Evolutionary conservation across 1,140 invertebrate genomes (phyloP), one percentile per base, ranked within the genome.

Genomic region (Diachasmimorpha longicaudata): DNA sequence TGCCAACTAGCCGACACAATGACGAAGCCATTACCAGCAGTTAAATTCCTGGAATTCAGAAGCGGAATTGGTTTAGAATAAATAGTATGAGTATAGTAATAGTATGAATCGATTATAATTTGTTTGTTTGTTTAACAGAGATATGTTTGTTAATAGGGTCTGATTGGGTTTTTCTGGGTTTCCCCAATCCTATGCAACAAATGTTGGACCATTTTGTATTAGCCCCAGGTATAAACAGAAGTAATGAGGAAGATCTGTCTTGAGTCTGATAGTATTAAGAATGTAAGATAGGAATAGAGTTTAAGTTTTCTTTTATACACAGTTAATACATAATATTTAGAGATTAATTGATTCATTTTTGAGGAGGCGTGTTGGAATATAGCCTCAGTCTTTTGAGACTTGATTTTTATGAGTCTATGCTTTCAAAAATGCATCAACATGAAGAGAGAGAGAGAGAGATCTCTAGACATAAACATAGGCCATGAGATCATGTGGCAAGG

Each of bases 1-100:
- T 87, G 86, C 79, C 87, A 84, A 83, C 78, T 87, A 70, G 87
- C 80, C 79, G 82, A 85, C 78, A 52, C 77, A 42, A 75, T 85
- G 78, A 74, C 58, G 25, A 77, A 82, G 78, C 55, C 55, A 23
- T 23, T 63, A 21, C 16, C 55, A 63, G 55, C 8, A 31, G 10
- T 16, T 9, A 85, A 83, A 75, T 84, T 81, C 80, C 19, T 63
- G 16, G 16, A 21, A 31, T 11, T 63, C 10, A 63, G 55, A 16
- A 19, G 4, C 6, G 21, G 21, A 9, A 23, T 63, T n/a, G 55
- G 55, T 6, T 63, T 63, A 21, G 16, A 31, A 23, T 31, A 52
- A 52, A n/a, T 63, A 11, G 19, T 23, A 13, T 1, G 55, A 39
- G 4, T 14, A 6, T n/a, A n/a, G n/a, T n/a, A n/a, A n/a, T n/a